Conservation (phyloP, 2,888 invertebrate genomes). For the Drosophila phalerata region DNA sequence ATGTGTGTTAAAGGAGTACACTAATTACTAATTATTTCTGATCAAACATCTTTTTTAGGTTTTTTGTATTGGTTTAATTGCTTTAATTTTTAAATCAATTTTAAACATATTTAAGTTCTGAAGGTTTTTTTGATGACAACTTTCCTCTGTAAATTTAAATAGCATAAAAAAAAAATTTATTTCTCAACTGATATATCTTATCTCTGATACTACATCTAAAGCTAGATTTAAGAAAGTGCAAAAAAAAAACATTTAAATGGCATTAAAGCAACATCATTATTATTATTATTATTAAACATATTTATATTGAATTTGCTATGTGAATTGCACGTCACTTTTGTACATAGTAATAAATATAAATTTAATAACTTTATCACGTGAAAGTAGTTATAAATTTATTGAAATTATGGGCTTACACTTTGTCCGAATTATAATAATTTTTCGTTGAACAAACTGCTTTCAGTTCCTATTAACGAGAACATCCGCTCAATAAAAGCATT, state of each 20-base stretch:
- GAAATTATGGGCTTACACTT: constrained; percentile 1
- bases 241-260: no score
- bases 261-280: no score
- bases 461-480: constrained; percentile 15
- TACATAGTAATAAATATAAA: not conserved
- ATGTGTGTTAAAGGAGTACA: not conserved
- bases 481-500: constrained; percentile 29
- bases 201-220: no score
- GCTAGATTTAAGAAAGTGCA: no score
- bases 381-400: not conserved
- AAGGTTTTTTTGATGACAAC: no score
- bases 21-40: not conserved
- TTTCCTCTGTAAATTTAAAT: no score
- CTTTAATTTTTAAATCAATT: not conserved
- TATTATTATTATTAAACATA: no score
- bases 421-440: constrained; percentile 8
- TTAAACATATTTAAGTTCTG: no score
- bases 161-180: no score
- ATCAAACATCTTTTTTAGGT: not conserved
- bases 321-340: not conserved
- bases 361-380: not conserved
- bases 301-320: not conserved
- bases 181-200: no score
- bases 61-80: no score
- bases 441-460: constrained; percentile 7